phyloP scores from a whole-genome alignment of 2,113 vertebrate species.

The Lycaon pictus region DNA sequence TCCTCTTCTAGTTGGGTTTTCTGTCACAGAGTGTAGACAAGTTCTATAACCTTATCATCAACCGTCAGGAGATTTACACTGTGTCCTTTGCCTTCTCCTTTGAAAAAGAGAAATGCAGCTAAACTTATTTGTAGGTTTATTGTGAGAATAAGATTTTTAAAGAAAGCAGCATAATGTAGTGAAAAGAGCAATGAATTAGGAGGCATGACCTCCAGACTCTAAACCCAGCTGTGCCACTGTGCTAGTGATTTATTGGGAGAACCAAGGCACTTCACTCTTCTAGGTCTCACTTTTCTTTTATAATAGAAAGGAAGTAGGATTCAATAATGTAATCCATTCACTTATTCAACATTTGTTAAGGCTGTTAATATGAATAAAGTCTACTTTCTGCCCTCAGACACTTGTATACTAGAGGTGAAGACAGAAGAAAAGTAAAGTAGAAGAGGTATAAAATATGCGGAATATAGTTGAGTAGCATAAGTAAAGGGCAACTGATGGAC shows the following conservation, averaged over 20 bases:
- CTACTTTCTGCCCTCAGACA: neutral
- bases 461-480: neutral
- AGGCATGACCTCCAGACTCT: neutral
- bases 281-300: neutral
- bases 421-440: neutral
- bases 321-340: slow-evolving; percentile 15
- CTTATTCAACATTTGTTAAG: neutral
- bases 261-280: neutral
- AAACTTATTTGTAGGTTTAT: slow-evolving; percentile 5
- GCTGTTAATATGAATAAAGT: neutral
- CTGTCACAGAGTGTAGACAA: neutral
- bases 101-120: neutral
- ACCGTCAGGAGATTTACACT: neutral
- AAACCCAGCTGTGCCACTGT: neutral
- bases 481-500: neutral
- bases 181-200: neutral
- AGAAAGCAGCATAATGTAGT: neutral
- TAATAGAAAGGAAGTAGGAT: neutral
- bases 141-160: slow-evolving; percentile 43
- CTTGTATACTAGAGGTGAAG: neutral
- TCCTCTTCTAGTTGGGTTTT: slow-evolving; percentile 40
- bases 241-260: neutral
- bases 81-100: slow-evolving; percentile 13
- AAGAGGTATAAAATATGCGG: neutral
- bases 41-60: slow-evolving; percentile 22